phyloP scores from a whole-genome alignment of 2,888 invertebrate genomes.

The Clusia tigrina region DNA sequence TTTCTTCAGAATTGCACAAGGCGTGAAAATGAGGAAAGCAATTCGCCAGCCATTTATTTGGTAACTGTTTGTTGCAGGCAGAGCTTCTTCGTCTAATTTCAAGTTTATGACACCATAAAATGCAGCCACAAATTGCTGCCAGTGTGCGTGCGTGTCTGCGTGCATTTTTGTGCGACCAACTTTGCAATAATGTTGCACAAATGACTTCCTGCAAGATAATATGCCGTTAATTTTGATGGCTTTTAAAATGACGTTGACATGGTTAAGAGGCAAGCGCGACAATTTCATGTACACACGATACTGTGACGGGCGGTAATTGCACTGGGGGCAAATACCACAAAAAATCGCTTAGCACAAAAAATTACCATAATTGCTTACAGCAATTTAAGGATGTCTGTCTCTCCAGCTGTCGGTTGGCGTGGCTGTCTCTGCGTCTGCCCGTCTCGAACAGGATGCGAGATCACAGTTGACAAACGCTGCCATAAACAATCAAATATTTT shows the following conservation, averaged over 20 bases:
- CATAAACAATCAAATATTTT: too few species aligned
- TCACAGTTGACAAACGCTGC: too few species aligned
- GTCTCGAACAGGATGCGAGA: too few species aligned
- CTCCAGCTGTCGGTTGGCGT: too few species aligned
- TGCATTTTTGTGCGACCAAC: not conserved
- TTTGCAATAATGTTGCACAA: conserved; percentile 1
- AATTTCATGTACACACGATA: not conserved
- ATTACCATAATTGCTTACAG: not conserved
- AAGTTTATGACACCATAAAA: not conserved
- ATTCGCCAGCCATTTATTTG: too few species aligned
- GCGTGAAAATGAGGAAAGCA: too few species aligned
- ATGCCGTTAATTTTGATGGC: not conserved
- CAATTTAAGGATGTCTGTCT: too few species aligned
- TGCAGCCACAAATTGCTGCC: not conserved
- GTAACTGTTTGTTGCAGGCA: too few species aligned
- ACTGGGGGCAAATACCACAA: not conserved
- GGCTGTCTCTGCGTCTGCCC: too few species aligned
- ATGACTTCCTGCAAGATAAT: not conserved
- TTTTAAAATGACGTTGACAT: not conserved
- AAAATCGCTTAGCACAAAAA: not conserved
- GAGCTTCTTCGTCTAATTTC: too few species aligned
- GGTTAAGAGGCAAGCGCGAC: not conserved
- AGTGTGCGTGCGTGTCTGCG: not conserved
- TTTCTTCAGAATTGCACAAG: too few species aligned
- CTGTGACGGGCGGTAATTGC: not conserved